Percentiles rank a stretch among this genome's conserved stretches.
These are phyloP conservation scores for Sycophila texana DNA, from an alignment of 2,888 invertebrate genomes.

Conservation along the genomic window DNA sequence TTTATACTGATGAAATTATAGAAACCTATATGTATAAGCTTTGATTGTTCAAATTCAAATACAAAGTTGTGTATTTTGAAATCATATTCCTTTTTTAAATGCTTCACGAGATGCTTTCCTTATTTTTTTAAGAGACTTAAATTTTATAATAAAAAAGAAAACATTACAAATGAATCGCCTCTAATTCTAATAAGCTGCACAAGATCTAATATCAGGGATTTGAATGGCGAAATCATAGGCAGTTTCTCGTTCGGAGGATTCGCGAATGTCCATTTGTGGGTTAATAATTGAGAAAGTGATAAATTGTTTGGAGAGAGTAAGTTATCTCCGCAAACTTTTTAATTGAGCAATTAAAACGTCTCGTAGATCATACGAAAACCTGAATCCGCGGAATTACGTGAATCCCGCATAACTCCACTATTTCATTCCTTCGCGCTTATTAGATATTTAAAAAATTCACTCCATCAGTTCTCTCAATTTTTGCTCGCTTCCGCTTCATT, in stretches of 20 bases:
- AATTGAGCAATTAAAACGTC: conserved; percentile 51
- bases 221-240: not conserved
- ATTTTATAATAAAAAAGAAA: too few species aligned
- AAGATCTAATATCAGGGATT: not conserved
- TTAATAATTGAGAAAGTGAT: conserved; percentile 15
- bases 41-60: too few species aligned
- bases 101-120: too few species aligned
- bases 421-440: not conserved
- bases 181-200: too few species aligned
- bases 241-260: too few species aligned
- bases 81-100: too few species aligned
- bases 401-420: too few species aligned
- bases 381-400: not conserved
- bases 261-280: not conserved
- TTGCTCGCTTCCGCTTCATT: not conserved
- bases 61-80: too few species aligned
- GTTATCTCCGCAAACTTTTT: conserved; percentile 32
- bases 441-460: not conserved
- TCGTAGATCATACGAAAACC: conserved; percentile 26
- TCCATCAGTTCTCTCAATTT: not conserved
- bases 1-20: too few species aligned
- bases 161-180: too few species aligned
- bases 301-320: conserved; percentile 8
- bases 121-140: too few species aligned
- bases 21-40: too few species aligned